These are phyloP conservation scores for Netelia inedita DNA, from an alignment of 2,888 invertebrate genomes.

Conservation along the genomic window DNA sequence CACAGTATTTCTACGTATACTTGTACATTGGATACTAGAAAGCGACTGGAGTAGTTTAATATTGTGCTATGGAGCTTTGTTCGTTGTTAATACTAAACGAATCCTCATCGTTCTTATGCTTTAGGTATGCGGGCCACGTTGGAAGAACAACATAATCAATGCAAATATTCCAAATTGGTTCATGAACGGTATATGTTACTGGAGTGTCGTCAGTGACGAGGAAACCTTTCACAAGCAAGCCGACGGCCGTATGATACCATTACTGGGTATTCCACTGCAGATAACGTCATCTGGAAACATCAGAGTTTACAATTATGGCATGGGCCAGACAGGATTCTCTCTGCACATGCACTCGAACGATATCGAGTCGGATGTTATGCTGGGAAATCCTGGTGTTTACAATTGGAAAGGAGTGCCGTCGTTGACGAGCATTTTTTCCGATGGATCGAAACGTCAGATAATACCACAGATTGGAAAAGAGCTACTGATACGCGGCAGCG, in stretches of 20 bases:
- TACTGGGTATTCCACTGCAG: conserved; percentile 40
- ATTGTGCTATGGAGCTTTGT: background rate
- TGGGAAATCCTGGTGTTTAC: conserved; percentile 82
- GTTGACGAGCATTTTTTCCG: conserved; percentile 48
- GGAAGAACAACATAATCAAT: conserved; percentile 75
- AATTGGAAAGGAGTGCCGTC: conserved; percentile 78
- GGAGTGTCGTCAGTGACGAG: conserved; percentile 41
- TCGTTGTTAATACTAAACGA: background rate
- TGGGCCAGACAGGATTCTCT: conserved; percentile 78
- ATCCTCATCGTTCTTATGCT: conserved; percentile 20
- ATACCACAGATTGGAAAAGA: conserved; percentile 52
- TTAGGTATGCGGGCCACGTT: conserved; percentile 85
- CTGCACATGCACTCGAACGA: conserved; percentile 69
- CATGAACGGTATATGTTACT: conserved; percentile 81
- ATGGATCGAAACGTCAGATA: background rate
- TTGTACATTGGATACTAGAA: too few relatives aligned
- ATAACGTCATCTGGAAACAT: conserved; percentile 22
- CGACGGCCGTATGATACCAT: conserved; percentile 47
- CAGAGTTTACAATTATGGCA: conserved; percentile 72
- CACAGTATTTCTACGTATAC: too few relatives aligned
- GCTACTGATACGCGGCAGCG: conserved; percentile 26
- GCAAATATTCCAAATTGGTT: conserved; percentile 58
- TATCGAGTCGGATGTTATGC: conserved; percentile 67
- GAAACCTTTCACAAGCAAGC: conserved; percentile 64
- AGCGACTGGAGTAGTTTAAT: too few relatives aligned